Percentiles rank a stretch among this genome's conserved stretches.
Conservation (phyloP, 2,113 vertebrate genomes). For the Haplotaxodon microlepis region DNA sequence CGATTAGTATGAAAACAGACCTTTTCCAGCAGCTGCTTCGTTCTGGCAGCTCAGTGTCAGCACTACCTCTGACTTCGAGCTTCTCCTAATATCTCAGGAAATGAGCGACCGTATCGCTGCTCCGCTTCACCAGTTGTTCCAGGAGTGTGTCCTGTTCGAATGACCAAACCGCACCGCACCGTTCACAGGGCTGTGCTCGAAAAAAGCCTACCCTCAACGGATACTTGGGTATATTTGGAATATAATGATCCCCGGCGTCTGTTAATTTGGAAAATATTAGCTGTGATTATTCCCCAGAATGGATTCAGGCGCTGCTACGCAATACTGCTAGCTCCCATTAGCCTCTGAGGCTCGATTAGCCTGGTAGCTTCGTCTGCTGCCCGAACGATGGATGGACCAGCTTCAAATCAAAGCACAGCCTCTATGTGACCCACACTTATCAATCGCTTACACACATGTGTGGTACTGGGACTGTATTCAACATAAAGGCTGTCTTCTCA, state of each 20-base stretch:
- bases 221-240: neutral
- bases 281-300: neutral
- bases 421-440: no score
- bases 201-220: neutral
- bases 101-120: neutral
- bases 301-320: constrained; percentile 31
- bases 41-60: neutral
- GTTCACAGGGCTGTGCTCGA: rapidly evolving
- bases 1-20: neutral
- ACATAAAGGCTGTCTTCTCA: rapidly evolving
- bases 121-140: neutral
- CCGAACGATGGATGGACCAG: neutral
- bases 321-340: constrained; percentile 31
- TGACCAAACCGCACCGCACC: neutral
- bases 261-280: neutral
- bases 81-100: neutral
- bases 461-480: rapidly evolving
- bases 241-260: neutral
- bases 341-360: constrained; percentile 23
- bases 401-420: neutral
- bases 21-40: neutral
- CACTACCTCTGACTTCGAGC: neutral
- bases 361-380: constrained; percentile 18
- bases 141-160: neutral
- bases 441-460: rapidly evolving